phyloP scores from a whole-genome alignment of 2,797 vertebrate species.

The Synaphobranchus kaupii region DNA sequence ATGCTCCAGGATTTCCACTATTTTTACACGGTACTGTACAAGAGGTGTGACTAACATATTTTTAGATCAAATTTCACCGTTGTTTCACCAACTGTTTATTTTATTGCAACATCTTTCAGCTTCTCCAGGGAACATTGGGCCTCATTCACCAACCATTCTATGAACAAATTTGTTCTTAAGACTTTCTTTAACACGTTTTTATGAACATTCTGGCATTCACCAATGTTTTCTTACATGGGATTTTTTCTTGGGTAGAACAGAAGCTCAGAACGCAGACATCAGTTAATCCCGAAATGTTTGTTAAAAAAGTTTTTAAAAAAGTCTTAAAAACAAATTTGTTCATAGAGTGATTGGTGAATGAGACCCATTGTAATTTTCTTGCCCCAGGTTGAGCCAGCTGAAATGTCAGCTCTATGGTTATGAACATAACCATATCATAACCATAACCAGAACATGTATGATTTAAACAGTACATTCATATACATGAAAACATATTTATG shows the following conservation, averaged over 20 bases:
- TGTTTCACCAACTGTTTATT: background rate
- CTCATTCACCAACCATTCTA: too few species aligned
- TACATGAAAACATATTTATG: background rate
- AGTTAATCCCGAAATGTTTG: too few species aligned
- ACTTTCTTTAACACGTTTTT: too few species aligned
- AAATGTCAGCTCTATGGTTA: background rate
- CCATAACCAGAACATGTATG: background rate
- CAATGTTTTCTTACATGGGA: too few species aligned
- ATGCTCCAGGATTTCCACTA: background rate
- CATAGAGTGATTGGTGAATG: too few species aligned
- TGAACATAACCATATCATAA: too few species aligned
- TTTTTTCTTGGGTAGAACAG: too few species aligned
- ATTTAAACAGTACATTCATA: background rate
- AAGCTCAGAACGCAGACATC: too few species aligned
- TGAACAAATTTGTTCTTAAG: too few species aligned
- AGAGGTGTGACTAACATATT: background rate
- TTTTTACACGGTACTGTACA: background rate
- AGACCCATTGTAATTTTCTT: background rate
- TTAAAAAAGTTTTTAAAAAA: too few species aligned
- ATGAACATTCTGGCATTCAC: too few species aligned
- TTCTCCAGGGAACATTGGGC: background rate
- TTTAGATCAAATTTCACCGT: background rate
- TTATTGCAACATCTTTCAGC: background rate
- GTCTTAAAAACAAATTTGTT: too few species aligned
- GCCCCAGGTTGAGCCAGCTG: background rate